Evolutionary conservation across 2,113 vertebrate species (phyloP), one percentile per base, ranked within the genome.

Genomic region (Neodontobutis hainanensis): DNA sequence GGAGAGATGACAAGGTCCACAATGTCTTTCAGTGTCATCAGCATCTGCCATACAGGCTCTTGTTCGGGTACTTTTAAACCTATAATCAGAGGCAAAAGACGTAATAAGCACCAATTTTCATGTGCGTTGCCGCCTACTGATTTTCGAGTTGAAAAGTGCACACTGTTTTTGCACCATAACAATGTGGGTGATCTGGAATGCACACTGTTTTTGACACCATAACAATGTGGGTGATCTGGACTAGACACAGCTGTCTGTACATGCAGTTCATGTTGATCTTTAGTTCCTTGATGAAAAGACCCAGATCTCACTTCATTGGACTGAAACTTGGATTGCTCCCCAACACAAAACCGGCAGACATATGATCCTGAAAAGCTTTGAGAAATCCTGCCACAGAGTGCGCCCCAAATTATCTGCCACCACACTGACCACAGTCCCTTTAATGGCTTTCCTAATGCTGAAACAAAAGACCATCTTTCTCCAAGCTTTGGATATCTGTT

Each of bases 401-500:
- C 38, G 38, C 19, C 19, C 19, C 19, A 27, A 27, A 27, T 27
- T 27, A 27, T 27, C 19, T 27, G 19, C 19, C 19, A 40, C 38
- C 8, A 40, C 38, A 40, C 5, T 8, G 56, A 80, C 61, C 74
- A 69, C 71, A 40, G 64, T 61, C 44, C 57, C 55, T 43, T 76
- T 34, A 8, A 40, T 8, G 5, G 8, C 38, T 40, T 40, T 40
- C 38, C 38, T 8, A 40, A 8, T 1, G 5, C 8, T 40, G 38
- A 4, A 40, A 40, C 38, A 58, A 59, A 71, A 53, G 2, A 69
- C 61, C 72, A 60, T 81, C 50, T 11, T 81, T 69, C 68, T 87
- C 69, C 52, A 87, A 36, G 15, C 6, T 68, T 68, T 80, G 78
- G 42, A 84, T 56, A 73, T 87, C 65, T 11, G 1, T 82, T 34